Evolutionary conservation across 2,797 vertebrate species (phyloP).

Genomic region (Bovichtus diacanthus): DNA sequence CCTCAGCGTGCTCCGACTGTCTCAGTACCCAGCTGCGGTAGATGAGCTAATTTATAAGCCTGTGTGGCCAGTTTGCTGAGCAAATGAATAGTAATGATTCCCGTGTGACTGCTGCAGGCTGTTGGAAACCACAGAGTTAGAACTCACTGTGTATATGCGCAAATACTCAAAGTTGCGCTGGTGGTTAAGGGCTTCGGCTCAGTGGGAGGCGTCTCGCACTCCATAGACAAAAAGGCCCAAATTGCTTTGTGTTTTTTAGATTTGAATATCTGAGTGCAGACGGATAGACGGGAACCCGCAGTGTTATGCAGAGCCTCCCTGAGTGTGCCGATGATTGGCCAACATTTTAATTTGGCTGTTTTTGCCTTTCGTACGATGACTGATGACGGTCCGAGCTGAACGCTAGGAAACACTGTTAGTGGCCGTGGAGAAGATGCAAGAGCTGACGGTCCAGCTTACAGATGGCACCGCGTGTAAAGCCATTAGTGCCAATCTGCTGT

Average conservation of each 20-base stretch:
- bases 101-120: conserved; percentile 76
- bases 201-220: conserved; percentile 34
- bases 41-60: conserved; percentile 77
- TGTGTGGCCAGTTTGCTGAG: conserved; percentile 79
- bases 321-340: conserved; percentile 39
- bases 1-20: conserved; percentile 65
- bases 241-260: conserved; percentile 30
- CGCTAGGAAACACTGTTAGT: conserved; percentile 30
- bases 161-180: conserved; percentile 10
- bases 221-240: conserved; percentile 15
- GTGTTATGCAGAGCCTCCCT: conserved; percentile 11
- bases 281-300: conserved; percentile 37
- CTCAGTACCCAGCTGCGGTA: conserved; percentile 70
- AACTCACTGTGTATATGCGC: conserved; percentile 29
- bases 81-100: conserved; percentile 86
- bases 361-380: conserved; percentile 37
- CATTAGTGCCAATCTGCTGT: conserved; percentile 86
- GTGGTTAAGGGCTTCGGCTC: conserved; percentile 44
- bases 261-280: conserved; percentile 47
- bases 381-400: conserved; percentile 46
- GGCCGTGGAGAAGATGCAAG: conserved; percentile 60
- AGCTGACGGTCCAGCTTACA: conserved; percentile 76
- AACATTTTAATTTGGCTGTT: conserved; percentile 59
- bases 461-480: conserved; percentile 80
- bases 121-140: conserved; percentile 53